Percentiles rank a stretch among this genome's conserved stretches.
Evolutionary conservation across 2,797 vertebrate species (phyloP).

Genomic region (Xenentodon cancila): DNA sequence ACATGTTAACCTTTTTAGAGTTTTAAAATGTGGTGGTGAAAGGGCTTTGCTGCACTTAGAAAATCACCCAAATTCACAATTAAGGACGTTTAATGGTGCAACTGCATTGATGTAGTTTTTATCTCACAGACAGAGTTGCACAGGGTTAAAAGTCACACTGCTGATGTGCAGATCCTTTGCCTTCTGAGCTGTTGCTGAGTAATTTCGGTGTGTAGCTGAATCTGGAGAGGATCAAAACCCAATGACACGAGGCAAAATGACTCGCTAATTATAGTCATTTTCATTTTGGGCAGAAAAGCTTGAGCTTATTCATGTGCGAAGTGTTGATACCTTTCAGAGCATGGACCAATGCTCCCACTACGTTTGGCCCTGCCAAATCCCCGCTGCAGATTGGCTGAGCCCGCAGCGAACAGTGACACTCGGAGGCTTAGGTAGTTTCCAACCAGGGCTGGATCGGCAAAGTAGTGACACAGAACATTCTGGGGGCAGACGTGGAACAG

Average conservation of each 20-base stretch:
- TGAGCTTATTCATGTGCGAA: slow-evolving; percentile 72
- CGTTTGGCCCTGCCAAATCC: slow-evolving; percentile 70
- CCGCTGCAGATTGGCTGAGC: slow-evolving; percentile 67
- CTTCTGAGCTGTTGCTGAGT: slow-evolving; percentile 39
- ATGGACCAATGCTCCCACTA: slow-evolving; percentile 57
- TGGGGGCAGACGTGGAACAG: slow-evolving; percentile 54
- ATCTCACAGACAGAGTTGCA: slow-evolving; percentile 29
- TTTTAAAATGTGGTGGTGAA: slow-evolving; percentile 5
- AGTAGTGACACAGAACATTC: slow-evolving; percentile 68
- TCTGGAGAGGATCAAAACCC: slow-evolving; percentile 60
- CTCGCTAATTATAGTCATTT: slow-evolving; percentile 80
- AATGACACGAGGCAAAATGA: slow-evolving; percentile 73
- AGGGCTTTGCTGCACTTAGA: background rate
- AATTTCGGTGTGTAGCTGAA: slow-evolving; percentile 46
- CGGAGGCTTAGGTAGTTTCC: slow-evolving; percentile 60
- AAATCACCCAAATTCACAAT: slow-evolving; percentile 23
- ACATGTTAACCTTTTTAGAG: slow-evolving; percentile 9
- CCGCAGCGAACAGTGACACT: slow-evolving; percentile 56
- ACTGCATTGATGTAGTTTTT: slow-evolving; percentile 36
- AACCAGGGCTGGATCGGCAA: slow-evolving; percentile 53
- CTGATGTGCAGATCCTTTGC: slow-evolving; percentile 47
- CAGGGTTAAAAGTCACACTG: slow-evolving; percentile 36
- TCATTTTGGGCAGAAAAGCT: slow-evolving; percentile 73
- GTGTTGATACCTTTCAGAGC: slow-evolving; percentile 76
- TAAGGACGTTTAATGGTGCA: slow-evolving; percentile 13